Evolutionary conservation across 2,888 invertebrate genomes (phyloP).

Genomic region (Willowsia nigromaculata): DNA sequence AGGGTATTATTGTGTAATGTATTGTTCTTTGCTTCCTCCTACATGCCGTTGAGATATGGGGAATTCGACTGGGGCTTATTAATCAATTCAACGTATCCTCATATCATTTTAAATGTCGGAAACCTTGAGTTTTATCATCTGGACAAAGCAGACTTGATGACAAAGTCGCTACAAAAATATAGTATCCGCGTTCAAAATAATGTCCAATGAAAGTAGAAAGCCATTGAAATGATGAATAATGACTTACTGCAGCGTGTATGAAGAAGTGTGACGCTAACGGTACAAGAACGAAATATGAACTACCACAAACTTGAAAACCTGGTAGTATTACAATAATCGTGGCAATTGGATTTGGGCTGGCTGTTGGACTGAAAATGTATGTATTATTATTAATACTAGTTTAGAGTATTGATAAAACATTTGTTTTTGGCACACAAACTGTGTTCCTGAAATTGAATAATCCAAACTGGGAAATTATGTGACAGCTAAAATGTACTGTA

Average conservation of each 20-base stretch:
- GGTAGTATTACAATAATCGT: too few relatives aligned
- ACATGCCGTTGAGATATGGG: constrained; percentile 40
- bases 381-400: background rate
- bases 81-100: constrained; percentile 73
- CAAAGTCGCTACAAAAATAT: background rate
- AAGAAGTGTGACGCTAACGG: background rate
- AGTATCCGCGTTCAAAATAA: background rate
- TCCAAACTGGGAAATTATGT: constrained; percentile 38
- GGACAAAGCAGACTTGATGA: background rate
- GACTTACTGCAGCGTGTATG: background rate
- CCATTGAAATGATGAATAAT: constrained; percentile 33
- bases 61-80: constrained; percentile 72
- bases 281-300: background rate
- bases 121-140: constrained; percentile 1
- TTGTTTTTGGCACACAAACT: constrained; percentile 27
- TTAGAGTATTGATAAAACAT: constrained; percentile 9
- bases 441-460: background rate
- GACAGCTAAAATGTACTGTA: constrained; percentile 34
- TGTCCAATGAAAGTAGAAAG: constrained; percentile 17
- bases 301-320: background rate
- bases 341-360: background rate
- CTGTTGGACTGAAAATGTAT: background rate
- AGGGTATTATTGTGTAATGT: constrained; percentile 19
- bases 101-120: constrained; percentile 48
- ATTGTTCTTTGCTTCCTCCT: constrained; percentile 24